These are phyloP conservation scores for Drosophila arizonae DNA, from an alignment of 1,140 invertebrate genomes.

Conservation along the genomic window DNA sequence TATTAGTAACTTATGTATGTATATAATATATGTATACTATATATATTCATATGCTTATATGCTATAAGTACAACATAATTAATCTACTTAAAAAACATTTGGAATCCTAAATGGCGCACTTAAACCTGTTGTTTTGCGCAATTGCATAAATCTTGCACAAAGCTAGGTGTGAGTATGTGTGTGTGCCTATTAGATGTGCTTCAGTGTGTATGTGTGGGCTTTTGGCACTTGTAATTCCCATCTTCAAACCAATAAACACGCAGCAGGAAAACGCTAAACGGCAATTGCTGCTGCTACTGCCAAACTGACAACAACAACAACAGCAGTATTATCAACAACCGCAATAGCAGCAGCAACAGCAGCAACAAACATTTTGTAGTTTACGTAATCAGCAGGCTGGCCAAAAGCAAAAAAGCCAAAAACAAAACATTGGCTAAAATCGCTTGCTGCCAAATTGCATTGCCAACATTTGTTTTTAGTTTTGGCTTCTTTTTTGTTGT, in stretches of 20 bases:
- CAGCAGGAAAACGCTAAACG: constrained; percentile 55
- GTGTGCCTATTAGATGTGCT: background rate
- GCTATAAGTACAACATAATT: background rate
- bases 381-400: constrained; percentile 63
- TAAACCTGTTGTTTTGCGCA: constrained; percentile 7
- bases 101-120: background rate
- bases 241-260: constrained; percentile 56
- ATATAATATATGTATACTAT: too few relatives aligned
- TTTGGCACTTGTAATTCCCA: constrained; percentile 32
- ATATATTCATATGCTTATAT: too few relatives aligned
- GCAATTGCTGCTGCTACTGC: constrained; percentile 25
- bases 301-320: constrained; percentile 37
- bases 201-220: background rate
- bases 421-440: constrained; percentile 29
- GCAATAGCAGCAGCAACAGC: background rate
- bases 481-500: background rate
- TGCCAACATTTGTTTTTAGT: constrained; percentile 38
- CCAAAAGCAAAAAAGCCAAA: constrained; percentile 27
- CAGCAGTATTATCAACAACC: constrained; percentile 29
- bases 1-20: too few relatives aligned
- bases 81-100: constrained; percentile 7
- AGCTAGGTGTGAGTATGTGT: background rate
- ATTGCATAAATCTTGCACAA: constrained; percentile 7
- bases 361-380: constrained; percentile 13
- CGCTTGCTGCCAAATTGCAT: constrained; percentile 48